Conservation (phyloP, 2,888 invertebrate species). For the Melanchra persicariae region DNA sequence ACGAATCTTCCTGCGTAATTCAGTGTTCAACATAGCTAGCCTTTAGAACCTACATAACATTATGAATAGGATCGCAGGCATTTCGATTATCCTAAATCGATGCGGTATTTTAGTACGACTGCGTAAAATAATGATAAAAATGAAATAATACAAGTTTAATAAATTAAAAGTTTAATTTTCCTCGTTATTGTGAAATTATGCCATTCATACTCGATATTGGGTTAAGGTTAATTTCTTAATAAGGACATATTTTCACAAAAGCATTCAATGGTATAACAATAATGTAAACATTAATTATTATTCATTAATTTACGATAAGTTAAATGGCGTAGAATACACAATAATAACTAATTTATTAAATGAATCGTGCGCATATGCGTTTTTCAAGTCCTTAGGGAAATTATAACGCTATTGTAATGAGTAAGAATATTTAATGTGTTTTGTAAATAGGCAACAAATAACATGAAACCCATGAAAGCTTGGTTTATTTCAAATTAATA, state of each 20-base stretch:
- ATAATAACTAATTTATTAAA: conserved; percentile 19
- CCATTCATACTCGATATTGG: not conserved
- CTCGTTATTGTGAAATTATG: conserved; percentile 19
- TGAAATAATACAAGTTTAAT: not conserved
- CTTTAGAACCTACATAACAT: not conserved
- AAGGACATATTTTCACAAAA: not conserved
- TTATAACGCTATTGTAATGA: conserved; percentile 23
- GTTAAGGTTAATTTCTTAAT: conserved; percentile 6
- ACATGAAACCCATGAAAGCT: not conserved
- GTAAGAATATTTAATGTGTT: not conserved
- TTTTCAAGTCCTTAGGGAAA: conserved; percentile 22
- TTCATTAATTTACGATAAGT: not conserved
- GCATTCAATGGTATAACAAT: not conserved
- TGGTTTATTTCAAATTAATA: not conserved
- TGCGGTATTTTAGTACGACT: not conserved
- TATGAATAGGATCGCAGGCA: not conserved
- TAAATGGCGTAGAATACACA: conserved; percentile 9
- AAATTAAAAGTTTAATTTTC: not conserved
- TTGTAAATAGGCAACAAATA: not conserved
- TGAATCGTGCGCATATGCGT: conserved; percentile 17
- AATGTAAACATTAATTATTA: too few relatives aligned
- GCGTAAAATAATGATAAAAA: not conserved
- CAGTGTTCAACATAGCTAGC: not conserved
- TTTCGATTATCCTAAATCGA: not conserved
- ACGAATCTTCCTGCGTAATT: not conserved